Conservation (phyloP, 2,797 vertebrate genomes). For the Sternarchorhynchus goeldii region DNA sequence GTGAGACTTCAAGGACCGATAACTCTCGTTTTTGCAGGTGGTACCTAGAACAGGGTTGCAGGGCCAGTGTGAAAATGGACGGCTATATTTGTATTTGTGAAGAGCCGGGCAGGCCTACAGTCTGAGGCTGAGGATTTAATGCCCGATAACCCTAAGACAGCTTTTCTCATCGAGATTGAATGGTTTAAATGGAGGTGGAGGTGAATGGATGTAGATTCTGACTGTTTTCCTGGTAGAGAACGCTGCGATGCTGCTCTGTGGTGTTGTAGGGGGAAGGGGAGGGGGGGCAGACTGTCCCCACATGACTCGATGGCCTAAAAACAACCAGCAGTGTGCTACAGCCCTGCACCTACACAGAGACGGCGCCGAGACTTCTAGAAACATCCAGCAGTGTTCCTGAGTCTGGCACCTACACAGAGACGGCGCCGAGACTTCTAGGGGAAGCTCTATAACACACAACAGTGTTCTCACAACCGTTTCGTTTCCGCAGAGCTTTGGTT, state of each 20-base stretch:
- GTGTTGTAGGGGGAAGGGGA: conserved; percentile 30
- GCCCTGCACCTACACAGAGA: conserved; percentile 31
- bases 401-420: conserved; percentile 31
- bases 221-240: conserved; percentile 27
- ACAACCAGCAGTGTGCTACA: conserved; percentile 23
- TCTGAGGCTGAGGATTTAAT: too few species aligned
- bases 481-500: too few species aligned
- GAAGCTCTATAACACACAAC: background rate
- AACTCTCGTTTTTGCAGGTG: background rate
- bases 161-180: too few species aligned
- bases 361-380: conserved; percentile 32
- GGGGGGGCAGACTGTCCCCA: conserved; percentile 36
- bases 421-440: conserved; percentile 13
- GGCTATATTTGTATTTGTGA: conserved; percentile 19
- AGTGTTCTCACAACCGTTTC: background rate
- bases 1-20: background rate
- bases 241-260: conserved; percentile 41
- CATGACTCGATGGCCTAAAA: conserved; percentile 44
- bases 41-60: background rate
- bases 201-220: conserved; percentile 3
- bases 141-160: too few species aligned
- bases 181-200: background rate
- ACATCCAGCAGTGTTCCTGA: conserved; percentile 23
- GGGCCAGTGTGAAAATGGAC: background rate
- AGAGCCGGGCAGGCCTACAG: background rate